Percentiles rank a stretch among this genome's conserved stretches.
These are phyloP conservation scores for Taeniopygia guttata DNA, from an alignment of 2,797 vertebrate species.

Conservation along the genomic window DNA sequence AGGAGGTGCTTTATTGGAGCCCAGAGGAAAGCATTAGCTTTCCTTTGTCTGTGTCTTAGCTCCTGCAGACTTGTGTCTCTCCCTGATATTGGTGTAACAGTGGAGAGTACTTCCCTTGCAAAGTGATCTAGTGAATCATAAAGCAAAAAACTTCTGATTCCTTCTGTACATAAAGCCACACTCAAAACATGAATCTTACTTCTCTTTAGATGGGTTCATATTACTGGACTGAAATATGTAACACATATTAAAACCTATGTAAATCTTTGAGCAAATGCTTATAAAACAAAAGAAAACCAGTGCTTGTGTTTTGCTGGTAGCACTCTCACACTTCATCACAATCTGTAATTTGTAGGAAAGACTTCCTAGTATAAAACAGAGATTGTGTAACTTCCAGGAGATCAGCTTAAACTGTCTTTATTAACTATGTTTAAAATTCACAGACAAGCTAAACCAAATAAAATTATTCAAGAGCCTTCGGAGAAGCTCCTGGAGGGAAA, in stretches of 20 bases:
- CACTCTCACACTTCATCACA: neutral
- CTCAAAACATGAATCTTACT: neutral
- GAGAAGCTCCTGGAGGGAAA: neutral
- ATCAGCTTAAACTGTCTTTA: neutral
- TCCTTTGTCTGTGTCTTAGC: neutral
- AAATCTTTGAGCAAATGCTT: neutral
- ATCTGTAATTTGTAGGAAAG: neutral
- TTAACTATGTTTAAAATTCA: neutral
- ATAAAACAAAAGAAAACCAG: neutral
- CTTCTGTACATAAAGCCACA: neutral
- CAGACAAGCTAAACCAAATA: neutral
- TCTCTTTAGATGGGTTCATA: neutral
- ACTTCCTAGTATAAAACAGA: neutral
- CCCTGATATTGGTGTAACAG: neutral
- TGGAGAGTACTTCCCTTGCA: neutral
- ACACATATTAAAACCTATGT: neutral
- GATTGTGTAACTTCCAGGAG: neutral
- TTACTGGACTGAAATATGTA: neutral
- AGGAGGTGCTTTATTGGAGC: neutral
- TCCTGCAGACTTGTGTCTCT: neutral
- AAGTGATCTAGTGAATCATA: neutral
- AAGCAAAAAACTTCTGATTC: neutral
- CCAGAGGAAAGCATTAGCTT: neutral
- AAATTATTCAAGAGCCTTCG: neutral
- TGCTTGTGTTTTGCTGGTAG: neutral